Percentiles rank a stretch among this genome's conserved stretches.
phyloP scores from a whole-genome alignment of 2,113 vertebrate genomes.

The Pitta sordida region DNA sequence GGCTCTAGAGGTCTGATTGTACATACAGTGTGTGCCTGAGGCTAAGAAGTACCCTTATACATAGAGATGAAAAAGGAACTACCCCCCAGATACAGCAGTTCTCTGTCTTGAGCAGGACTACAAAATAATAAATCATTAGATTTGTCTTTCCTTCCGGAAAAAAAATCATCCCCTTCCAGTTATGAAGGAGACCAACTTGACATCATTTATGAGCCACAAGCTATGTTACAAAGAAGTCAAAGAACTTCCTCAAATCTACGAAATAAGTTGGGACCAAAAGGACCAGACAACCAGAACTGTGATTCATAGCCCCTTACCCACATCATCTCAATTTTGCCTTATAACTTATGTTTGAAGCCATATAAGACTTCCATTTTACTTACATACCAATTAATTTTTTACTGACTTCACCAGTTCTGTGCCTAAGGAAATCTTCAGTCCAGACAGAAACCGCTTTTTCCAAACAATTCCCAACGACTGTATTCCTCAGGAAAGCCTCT shows the following conservation, averaged over 20 bases:
- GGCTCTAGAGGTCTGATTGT: background rate
- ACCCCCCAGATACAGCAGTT: background rate
- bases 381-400: background rate
- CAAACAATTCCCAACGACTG: background rate
- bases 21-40: fast-evolving
- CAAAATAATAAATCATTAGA: background rate
- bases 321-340: background rate
- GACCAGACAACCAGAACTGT: background rate
- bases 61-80: background rate
- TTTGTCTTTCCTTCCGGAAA: background rate
- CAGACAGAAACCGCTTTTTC: background rate
- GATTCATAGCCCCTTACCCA: background rate
- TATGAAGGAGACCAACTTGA: background rate
- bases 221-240: background rate
- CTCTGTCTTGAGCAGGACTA: background rate
- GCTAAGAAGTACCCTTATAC: background rate
- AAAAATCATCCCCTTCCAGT: background rate
- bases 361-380: background rate
- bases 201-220: background rate
- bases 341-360: background rate
- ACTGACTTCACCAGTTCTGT: background rate
- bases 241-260: background rate
- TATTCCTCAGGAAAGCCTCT: background rate
- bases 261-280: background rate
- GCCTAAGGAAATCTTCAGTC: background rate